Evolutionary conservation across 2,113 vertebrate species (phyloP), one percentile per base, ranked within the genome.

Genomic region (Vidua chalybeata): DNA sequence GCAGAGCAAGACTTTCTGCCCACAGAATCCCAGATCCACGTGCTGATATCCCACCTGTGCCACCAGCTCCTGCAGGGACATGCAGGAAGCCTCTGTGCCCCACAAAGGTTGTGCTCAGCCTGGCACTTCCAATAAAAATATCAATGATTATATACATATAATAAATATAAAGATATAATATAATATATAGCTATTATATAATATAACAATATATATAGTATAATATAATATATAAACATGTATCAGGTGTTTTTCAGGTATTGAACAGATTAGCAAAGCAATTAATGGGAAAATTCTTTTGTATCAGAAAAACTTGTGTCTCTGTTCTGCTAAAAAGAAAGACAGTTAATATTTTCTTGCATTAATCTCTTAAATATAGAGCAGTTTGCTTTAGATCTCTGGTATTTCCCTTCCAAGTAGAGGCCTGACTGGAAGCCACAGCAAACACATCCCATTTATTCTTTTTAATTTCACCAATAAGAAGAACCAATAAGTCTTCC

Each of bases 1-100:
- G 33, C 80, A 83, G 10, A 48, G 81, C 41, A 16, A 19, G 41
- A 22, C 3, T 45, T 54, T n/a, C 18, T 63, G 61, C 64, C 77
- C 43, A 13, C 24, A 56, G 10, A 61, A 11, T 15, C 46, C 9
- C 4, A 6, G 1, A 11, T 11, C 23, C 45, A 8, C 0, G 0
- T 5, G 39, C 49, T 15, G 54, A 13, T 2, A 37, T 6, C 31
- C 39, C 2, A 1, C 15, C 19, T 1, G 35, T 10, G 72, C 49
- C 19, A 18, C 6, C 33, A 49, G 10, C 55, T 46, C 48, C 61
- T 41, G 43, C 71, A 63, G 33, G 51, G 35, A 41, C 14, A 28
- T 6, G 4, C 45, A 21, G 46, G 66, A 39, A 49, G 9, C 24
- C 63, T 73, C 4, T 48, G 27, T 46, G 46, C 28, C 39, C 58